phyloP scores from a whole-genome alignment of 2,888 invertebrate species.

The Coelogynopora nodosa region DNA sequence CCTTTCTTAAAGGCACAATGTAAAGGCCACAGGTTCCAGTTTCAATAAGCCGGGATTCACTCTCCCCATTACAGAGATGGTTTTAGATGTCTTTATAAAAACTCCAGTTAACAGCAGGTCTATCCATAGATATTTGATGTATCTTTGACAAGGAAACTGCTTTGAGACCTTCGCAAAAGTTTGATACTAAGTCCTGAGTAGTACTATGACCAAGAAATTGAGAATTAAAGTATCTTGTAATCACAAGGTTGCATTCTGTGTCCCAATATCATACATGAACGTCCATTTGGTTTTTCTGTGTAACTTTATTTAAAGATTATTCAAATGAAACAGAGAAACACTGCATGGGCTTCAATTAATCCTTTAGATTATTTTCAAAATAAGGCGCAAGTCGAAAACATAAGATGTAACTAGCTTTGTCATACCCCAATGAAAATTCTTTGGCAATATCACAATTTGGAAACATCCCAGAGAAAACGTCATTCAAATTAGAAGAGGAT shows the following conservation, averaged over 20 bases:
- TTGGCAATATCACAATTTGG: constrained; percentile 24
- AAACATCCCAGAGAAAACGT: constrained; percentile 7
- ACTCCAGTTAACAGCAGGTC: constrained; percentile 26
- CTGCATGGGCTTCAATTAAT: not conserved
- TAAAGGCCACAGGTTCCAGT: constrained; percentile 50
- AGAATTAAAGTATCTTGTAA: constrained; percentile 27
- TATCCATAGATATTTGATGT: constrained; percentile 34
- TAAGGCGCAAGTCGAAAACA: constrained; percentile 5
- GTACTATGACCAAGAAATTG: constrained; percentile 20
- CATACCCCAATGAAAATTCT: constrained; percentile 28
- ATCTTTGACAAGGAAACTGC: not conserved
- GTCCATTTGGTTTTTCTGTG: constrained; percentile 4
- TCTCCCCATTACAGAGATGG: not conserved
- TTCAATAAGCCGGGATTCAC: constrained; percentile 46
- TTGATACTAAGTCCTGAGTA: constrained; percentile 17
- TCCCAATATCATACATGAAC: constrained; percentile 12
- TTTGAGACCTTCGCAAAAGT: constrained; percentile 17
- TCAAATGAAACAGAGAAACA: constrained; percentile 23
- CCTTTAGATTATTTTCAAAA: constrained; percentile 10
- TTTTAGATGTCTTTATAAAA: constrained; percentile 32
- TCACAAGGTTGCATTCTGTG: constrained; percentile 25
- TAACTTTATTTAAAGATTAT: constrained; percentile 9
- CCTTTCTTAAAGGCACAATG: constrained; percentile 49
- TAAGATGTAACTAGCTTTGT: constrained; percentile 1
- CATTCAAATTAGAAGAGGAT: constrained; percentile 29